Conservation (phyloP, 2,797 vertebrate species). For the Momotus momota region DNA sequence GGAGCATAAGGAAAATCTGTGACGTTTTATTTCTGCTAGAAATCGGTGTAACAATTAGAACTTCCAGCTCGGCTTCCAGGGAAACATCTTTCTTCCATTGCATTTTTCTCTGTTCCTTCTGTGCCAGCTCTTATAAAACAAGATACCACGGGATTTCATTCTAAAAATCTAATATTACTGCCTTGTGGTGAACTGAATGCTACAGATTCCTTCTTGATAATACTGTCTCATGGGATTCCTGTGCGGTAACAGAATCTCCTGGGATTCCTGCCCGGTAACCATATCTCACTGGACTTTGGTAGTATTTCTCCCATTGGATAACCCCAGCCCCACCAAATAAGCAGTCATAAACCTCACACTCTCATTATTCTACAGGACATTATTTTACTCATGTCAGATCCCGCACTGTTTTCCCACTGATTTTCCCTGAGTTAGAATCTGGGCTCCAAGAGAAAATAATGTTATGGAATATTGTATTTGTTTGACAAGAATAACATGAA, state of each 20-base stretch:
- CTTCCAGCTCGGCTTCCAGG: constrained; percentile 43
- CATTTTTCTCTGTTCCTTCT: constrained; percentile 40
- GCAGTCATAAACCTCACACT: constrained; percentile 42
- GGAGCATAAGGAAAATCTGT: neutral
- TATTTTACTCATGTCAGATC: neutral
- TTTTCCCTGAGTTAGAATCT: neutral
- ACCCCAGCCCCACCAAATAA: constrained; percentile 58
- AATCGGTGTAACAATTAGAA: neutral
- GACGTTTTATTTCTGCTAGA: neutral
- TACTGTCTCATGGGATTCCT: constrained; percentile 74
- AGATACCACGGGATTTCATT: constrained; percentile 72
- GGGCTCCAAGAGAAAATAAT: neutral
- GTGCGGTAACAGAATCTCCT: constrained; percentile 68
- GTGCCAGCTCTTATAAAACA: constrained; percentile 76
- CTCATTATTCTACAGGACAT: constrained; percentile 38
- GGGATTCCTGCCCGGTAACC: constrained; percentile 74
- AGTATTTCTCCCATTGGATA: constrained; percentile 71
- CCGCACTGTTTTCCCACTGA: neutral
- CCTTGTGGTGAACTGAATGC: constrained; percentile 67
- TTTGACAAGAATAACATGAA: neutral
- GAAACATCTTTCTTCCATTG: constrained; percentile 50
- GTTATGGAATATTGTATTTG: neutral
- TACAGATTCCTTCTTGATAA: constrained; percentile 76
- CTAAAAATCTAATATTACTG: constrained; percentile 79
- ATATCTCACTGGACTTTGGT: constrained; percentile 72